Percentiles rank a stretch among this genome's conserved stretches.
Evolutionary conservation across 2,888 invertebrate genomes (phyloP).

Genomic region (Nephrotoma appendiculata): DNA sequence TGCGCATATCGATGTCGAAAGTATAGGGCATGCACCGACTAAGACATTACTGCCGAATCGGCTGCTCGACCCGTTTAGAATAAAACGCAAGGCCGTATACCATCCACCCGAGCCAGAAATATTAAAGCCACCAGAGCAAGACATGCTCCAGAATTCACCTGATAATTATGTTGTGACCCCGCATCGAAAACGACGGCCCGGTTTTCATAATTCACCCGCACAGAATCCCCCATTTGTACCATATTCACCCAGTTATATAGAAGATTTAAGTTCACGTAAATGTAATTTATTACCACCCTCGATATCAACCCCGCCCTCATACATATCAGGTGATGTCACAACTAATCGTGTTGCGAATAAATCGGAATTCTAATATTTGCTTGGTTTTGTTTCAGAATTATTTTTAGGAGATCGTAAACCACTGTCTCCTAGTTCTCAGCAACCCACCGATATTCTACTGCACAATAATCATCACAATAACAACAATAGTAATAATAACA

Average conservation of each 20-base stretch:
- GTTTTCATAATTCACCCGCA: slow-evolving; percentile 75
- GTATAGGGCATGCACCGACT: slow-evolving; percentile 32
- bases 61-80: slow-evolving; percentile 32
- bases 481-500: slow-evolving; percentile 10
- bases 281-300: slow-evolving; percentile 35
- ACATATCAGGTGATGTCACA: slow-evolving; percentile 17
- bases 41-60: slow-evolving; percentile 24
- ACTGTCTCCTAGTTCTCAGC: slow-evolving; percentile 20
- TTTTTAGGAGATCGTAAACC: slow-evolving; percentile 21
- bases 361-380: neutral
- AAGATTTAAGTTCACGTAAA: slow-evolving; percentile 53
- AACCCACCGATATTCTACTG: slow-evolving; percentile 23
- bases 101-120: slow-evolving; percentile 52
- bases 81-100: slow-evolving; percentile 46
- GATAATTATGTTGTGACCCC: slow-evolving; percentile 79
- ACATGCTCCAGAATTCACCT: slow-evolving; percentile 56
- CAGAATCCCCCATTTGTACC: slow-evolving; percentile 80
- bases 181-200: slow-evolving; percentile 71
- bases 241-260: slow-evolving; percentile 60
- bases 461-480: slow-evolving; percentile 20
- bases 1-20: slow-evolving; percentile 39
- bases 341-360: neutral
- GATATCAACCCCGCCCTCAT: slow-evolving; percentile 56
- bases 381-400: neutral
- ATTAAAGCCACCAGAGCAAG: slow-evolving; percentile 43